A percentile compares a stretch with the other conserved stretches of the same genome.
These are phyloP conservation scores for Amia ocellicauda DNA, from an alignment of 2,113 vertebrate genomes.

Conservation along the genomic window DNA sequence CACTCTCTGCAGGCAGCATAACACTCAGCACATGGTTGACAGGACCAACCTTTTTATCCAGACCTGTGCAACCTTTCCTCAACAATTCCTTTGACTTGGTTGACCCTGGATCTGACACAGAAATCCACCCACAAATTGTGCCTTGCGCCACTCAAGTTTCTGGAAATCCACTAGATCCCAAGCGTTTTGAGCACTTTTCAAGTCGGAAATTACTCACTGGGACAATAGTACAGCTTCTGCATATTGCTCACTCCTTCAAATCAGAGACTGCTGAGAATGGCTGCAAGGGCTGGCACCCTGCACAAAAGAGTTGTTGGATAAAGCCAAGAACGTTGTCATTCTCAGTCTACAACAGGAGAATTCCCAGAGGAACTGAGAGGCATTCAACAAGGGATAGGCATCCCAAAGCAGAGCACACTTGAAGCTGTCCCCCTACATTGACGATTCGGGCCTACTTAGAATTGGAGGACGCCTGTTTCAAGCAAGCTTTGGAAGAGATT, in stretches of 20 bases:
- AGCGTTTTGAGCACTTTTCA: conserved; percentile 1
- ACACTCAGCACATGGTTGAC: conserved; percentile 6
- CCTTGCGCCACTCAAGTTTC: neutral
- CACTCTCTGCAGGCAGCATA: neutral
- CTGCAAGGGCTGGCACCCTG: neutral
- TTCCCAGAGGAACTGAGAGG: too few species aligned
- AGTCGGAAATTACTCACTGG: neutral
- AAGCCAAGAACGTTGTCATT: neutral
- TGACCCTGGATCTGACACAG: neutral
- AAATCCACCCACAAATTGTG: neutral
- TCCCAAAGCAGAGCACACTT: neutral
- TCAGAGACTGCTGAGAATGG: neutral
- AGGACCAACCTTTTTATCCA: conserved; percentile 7
- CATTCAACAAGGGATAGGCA: neutral
- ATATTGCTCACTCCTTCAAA: neutral
- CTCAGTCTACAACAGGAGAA: neutral
- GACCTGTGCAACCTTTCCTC: neutral
- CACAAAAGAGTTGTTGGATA: neutral
- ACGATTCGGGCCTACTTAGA: neutral
- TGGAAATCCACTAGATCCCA: neutral
- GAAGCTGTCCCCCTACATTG: neutral
- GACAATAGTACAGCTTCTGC: neutral
- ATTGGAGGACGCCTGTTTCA: neutral
- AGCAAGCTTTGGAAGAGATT: neutral
- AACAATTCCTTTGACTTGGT: neutral